Base-by-base conservation (phyloP, 2,113 vertebrate species). In the Helogale parvula region DNA sequence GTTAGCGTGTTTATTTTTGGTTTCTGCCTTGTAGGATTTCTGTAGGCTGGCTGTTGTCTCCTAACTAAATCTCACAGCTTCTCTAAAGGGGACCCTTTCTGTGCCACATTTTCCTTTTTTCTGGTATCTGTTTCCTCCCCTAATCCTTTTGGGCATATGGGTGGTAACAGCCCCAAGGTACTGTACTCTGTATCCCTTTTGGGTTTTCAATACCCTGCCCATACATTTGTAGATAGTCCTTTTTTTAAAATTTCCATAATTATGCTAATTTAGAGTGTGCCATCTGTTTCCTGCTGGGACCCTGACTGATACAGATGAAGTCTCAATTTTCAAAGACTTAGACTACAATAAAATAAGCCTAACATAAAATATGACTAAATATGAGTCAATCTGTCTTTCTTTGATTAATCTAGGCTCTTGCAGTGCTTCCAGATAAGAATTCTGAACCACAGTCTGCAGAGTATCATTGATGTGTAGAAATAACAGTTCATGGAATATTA, bases 271-370 rank as follows among this genome's bases (percentile, higher is more conserved):
- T 14, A 60, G 8, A 93, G 41, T 60, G 29, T 93, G 45, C 94
- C 88, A 96, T 97, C 94, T 98, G 93, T 95, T 96, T 96, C 81
- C 81, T 90, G 93, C 63, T 93, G 77, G 65, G 71, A 96, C 69
- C 71, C 71, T 88, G 82, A 91, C 89, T 94, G 86, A 93, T 88
- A 95, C 38, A 93, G 41, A 95, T 94, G 86, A 94, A 76, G 50
- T 94, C 83, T 96, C 68, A 96, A 72, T 97, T 96, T 93, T 93
- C 77, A 97, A 97, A 96, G 50, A 68, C 83, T 91, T 96, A 93
- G 35, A 86, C 93, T 92, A 88, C 57, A 96, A 71, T 94, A 93
- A 97, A 93, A 92, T 72, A 95, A 94, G 71, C 57, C 57, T 71
- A 91, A 93, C 85, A 80, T 79, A 88, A 97, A 96, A 93, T 94